Evolutionary conservation across 2,888 invertebrate species (phyloP).

Genomic region (Congeria kusceri): DNA sequence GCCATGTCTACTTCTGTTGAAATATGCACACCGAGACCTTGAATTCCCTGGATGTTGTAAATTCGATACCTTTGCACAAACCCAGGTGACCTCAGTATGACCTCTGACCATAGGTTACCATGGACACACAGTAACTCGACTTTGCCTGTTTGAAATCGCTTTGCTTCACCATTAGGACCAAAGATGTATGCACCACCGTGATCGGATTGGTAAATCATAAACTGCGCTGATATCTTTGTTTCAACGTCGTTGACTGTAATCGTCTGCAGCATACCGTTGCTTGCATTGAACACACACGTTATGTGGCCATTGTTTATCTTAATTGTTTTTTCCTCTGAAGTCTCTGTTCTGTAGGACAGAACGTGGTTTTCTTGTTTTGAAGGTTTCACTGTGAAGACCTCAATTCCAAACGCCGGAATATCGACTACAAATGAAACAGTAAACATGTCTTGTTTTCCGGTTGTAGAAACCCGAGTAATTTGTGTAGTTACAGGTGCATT

Average conservation of each 20-base stretch:
- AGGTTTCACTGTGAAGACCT: conserved; percentile 87
- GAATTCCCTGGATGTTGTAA: conserved; percentile 69
- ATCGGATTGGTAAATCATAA: conserved; percentile 89
- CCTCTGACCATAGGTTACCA: conserved; percentile 93
- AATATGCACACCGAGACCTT: conserved; percentile 73
- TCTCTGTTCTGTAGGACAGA: background rate
- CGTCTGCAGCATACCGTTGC: conserved; percentile 84
- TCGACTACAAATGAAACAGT: conserved; percentile 91
- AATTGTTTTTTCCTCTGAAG: background rate
- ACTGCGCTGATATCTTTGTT: conserved; percentile 45
- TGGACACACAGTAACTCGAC: conserved; percentile 92
- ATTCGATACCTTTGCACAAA: conserved; percentile 60
- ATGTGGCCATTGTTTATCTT: conserved; percentile 40
- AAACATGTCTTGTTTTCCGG: conserved; percentile 80
- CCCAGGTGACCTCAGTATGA: conserved; percentile 89
- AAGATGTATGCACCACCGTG: conserved; percentile 85
- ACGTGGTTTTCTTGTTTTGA: background rate
- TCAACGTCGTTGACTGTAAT: background rate
- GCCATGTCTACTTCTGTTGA: conserved; percentile 72
- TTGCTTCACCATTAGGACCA: conserved; percentile 76
- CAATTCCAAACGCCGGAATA: conserved; percentile 91
- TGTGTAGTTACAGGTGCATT: conserved; percentile 89
- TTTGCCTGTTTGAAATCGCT: conserved; percentile 53
- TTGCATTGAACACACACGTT: conserved; percentile 68
- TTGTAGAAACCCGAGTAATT: conserved; percentile 85